A percentile compares a stretch with the other conserved stretches of the same genome.
phyloP scores from a whole-genome alignment of 2,888 invertebrate species.

The Tipula helvola region DNA sequence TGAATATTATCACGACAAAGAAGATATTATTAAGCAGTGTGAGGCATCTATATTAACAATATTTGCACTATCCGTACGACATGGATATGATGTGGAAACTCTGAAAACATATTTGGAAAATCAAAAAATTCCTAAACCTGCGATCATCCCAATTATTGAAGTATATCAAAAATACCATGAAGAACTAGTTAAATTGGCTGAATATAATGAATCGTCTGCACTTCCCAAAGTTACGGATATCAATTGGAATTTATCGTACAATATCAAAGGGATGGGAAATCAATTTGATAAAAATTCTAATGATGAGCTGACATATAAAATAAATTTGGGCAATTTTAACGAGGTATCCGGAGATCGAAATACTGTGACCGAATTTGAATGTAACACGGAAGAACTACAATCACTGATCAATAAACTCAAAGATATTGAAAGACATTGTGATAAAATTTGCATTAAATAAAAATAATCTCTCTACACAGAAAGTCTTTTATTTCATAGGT shows the following conservation, averaged over 20 bases:
- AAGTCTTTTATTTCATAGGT: not conserved
- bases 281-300: conserved; percentile 17
- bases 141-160: conserved; percentile 27
- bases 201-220: conserved; percentile 18
- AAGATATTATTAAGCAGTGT: conserved; percentile 25
- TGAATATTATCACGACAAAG: not conserved
- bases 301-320: conserved; percentile 27
- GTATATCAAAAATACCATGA: conserved; percentile 25
- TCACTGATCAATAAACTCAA: conserved; percentile 32
- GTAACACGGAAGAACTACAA: conserved; percentile 34
- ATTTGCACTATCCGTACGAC: conserved; percentile 28
- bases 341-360: conserved; percentile 27
- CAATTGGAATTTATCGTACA: conserved; percentile 33
- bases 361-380: conserved; percentile 30
- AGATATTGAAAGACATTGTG: conserved; percentile 34
- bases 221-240: conserved; percentile 32
- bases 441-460: conserved; percentile 16
- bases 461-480: not conserved
- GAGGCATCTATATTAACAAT: conserved; percentile 32
- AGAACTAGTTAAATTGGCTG: not conserved
- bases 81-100: conserved; percentile 24
- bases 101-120: conserved; percentile 26
- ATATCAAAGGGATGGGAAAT: conserved; percentile 29
- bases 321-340: conserved; percentile 30
- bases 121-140: conserved; percentile 21